phyloP scores from a whole-genome alignment of 92 coral and sea anemone genomes.

The Metridium senile region DNA sequence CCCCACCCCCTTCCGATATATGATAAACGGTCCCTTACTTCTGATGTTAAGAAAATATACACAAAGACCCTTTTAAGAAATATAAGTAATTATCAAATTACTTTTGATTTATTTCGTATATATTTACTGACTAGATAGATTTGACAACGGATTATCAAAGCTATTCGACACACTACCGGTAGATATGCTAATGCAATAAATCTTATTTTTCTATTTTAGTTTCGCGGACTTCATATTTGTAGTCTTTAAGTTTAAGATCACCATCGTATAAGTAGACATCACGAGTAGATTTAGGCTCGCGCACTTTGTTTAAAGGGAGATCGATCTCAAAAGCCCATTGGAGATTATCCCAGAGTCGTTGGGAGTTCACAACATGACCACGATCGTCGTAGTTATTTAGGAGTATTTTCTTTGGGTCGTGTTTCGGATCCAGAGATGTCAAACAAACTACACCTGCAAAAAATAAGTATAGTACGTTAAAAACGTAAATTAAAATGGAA shows the following conservation, averaged over 20 bases:
- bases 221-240: neutral
- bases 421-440: constrained; percentile 31
- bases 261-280: constrained; percentile 38
- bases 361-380: constrained; percentile 37
- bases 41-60: too few relatives aligned
- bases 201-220: neutral
- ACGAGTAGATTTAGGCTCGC: constrained; percentile 18
- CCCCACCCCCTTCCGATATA: too few relatives aligned
- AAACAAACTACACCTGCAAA: constrained; percentile 27
- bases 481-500: too few relatives aligned
- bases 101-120: too few relatives aligned
- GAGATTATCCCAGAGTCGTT: constrained; percentile 26
- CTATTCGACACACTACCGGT: too few relatives aligned
- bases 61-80: too few relatives aligned
- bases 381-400: constrained; percentile 48
- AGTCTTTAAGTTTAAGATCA: neutral
- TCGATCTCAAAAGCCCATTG: constrained; percentile 37
- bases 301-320: constrained; percentile 17
- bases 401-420: constrained; percentile 25
- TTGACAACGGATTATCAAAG: too few relatives aligned
- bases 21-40: too few relatives aligned
- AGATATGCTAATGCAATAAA: too few relatives aligned
- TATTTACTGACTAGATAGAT: too few relatives aligned
- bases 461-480: too few relatives aligned
- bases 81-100: too few relatives aligned